Evolutionary conservation across 2,797 vertebrate genomes (phyloP).

Genomic region (Lepilemur septentrionalis): DNA sequence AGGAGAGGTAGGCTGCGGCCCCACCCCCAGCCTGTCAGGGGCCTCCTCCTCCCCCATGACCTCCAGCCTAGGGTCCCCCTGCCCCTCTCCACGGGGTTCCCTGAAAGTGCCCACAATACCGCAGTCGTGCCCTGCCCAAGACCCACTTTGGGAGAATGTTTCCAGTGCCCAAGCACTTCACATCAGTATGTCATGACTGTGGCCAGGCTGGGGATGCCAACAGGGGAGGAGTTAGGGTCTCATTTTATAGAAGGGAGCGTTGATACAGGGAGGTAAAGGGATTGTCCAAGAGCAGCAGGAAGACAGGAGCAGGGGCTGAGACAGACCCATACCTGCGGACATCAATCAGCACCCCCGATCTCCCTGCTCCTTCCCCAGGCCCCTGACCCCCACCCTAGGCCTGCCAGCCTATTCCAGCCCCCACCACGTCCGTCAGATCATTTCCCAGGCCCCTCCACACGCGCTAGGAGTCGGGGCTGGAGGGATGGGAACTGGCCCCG

Average conservation of each 20-base stretch:
- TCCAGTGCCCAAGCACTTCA: not conserved
- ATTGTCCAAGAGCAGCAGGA: not conserved
- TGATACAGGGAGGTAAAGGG: not conserved
- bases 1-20: constrained; percentile 86
- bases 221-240: not conserved
- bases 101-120: rapidly evolving
- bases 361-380: not conserved
- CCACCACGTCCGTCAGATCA: not conserved
- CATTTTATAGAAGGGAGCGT: not conserved
- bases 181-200: not conserved
- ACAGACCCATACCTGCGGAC: not conserved
- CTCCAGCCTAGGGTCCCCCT: not conserved
- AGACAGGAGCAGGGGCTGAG: not conserved
- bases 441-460: no score
- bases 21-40: not conserved
- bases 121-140: no score
- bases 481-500: not conserved
- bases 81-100: not conserved
- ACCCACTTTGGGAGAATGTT: not conserved
- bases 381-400: not conserved
- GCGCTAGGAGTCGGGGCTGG: no score
- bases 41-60: no score
- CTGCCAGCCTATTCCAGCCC: not conserved
- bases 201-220: not conserved
- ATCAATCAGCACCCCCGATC: not conserved